Conservation (phyloP, 2,797 vertebrate genomes). For the Molossus alvarezi region DNA sequence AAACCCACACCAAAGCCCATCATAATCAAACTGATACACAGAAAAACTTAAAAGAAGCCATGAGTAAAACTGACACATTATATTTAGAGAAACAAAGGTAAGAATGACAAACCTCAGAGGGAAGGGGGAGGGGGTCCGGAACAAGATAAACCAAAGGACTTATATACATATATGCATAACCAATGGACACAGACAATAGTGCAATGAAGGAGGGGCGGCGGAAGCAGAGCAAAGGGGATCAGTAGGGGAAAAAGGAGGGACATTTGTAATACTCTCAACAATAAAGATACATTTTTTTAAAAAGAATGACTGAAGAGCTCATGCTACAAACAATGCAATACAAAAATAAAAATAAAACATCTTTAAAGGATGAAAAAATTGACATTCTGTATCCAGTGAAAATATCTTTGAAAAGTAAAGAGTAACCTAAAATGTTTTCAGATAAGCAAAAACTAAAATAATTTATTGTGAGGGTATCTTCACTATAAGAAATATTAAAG, state of each 20-base stretch:
- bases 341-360: constrained; percentile 42
- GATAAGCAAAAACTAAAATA: constrained; percentile 63
- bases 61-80: constrained; percentile 25
- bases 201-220: no score
- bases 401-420: constrained; percentile 66
- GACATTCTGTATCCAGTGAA: constrained; percentile 44
- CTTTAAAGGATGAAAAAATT: constrained; percentile 9
- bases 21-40: constrained; percentile 56
- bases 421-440: constrained; percentile 58
- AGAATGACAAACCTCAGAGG: not conserved
- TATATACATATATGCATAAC: no score
- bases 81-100: constrained; percentile 50
- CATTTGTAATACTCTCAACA: no score
- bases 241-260: no score
- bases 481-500: constrained; percentile 2
- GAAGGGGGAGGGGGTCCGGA: no score
- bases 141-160: no score
- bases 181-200: no score
- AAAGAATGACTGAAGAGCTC: constrained; percentile 44
- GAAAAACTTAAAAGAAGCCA: not conserved
- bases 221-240: no score
- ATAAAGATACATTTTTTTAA: no score
- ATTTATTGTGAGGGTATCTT: not conserved
- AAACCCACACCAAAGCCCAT: not conserved
- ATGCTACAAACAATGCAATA: constrained; percentile 39